phyloP scores from a whole-genome alignment of 2,797 vertebrate species.

The Tokudaia muenninki region DNA sequence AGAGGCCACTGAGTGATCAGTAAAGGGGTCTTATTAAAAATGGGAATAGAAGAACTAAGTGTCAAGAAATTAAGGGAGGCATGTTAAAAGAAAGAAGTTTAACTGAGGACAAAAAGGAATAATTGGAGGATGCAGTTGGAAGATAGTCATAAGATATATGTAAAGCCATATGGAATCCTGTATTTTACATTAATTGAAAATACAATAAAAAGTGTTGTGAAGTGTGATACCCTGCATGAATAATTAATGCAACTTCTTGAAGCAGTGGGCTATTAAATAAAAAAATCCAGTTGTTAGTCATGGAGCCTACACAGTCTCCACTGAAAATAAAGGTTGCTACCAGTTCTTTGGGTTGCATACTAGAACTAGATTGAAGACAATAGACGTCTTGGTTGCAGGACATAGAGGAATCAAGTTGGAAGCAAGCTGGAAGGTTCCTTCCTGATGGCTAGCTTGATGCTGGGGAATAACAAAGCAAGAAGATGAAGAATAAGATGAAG shows the following conservation, averaged over 20 bases:
- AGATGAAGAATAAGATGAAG: too few relatives aligned
- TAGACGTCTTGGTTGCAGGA: background rate
- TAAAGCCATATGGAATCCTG: background rate
- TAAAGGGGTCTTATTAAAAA: background rate
- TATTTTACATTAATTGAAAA: background rate
- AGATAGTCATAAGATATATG: background rate
- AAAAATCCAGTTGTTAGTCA: background rate
- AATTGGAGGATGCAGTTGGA: background rate
- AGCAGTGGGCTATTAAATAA: background rate
- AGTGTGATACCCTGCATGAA: background rate
- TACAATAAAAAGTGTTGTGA: background rate
- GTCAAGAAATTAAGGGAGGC: background rate
- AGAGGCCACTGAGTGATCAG: background rate
- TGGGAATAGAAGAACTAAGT: background rate
- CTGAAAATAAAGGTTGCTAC: background rate
- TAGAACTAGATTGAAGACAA: background rate
- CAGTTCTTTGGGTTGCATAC: background rate
- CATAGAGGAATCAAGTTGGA: background rate
- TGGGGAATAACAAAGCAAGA: too few relatives aligned
- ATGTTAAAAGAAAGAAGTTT: background rate
- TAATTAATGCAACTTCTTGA: background rate
- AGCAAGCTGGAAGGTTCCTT: background rate
- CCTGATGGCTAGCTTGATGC: background rate
- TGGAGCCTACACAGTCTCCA: background rate
- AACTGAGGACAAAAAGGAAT: too few relatives aligned